Conservation (phyloP, 1,140 invertebrate species). For the Drosophila elegans region DNA sequence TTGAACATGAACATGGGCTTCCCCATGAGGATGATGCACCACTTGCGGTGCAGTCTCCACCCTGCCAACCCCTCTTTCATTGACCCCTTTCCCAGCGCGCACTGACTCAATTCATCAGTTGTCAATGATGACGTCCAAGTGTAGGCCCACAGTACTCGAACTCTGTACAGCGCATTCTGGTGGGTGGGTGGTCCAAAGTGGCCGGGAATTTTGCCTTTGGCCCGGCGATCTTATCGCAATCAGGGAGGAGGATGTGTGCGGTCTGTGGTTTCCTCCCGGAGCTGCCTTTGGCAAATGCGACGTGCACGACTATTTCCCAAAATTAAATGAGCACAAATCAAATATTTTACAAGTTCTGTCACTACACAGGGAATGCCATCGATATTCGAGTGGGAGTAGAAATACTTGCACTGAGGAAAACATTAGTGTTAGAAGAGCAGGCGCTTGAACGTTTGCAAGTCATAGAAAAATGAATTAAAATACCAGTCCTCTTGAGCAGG, state of each 20-base stretch:
- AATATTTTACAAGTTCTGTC: slow-evolving; percentile 78
- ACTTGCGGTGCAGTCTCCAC: slow-evolving; percentile 18
- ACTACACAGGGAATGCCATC: slow-evolving; percentile 36
- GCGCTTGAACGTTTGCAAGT: no score
- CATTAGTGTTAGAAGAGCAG: no score
- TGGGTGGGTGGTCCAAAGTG: slow-evolving; percentile 3
- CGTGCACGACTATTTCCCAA: slow-evolving; percentile 54
- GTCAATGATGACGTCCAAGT: slow-evolving; percentile 61
- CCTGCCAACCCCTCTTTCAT: background rate
- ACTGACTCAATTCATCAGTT: slow-evolving; percentile 47
- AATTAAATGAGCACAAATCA: slow-evolving; percentile 83
- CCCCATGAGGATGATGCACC: slow-evolving; percentile 22
- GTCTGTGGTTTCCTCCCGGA: slow-evolving; percentile 16
- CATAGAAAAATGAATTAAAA: no score
- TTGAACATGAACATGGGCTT: slow-evolving; percentile 75
- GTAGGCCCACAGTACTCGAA: slow-evolving; percentile 70
- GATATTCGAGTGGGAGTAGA: background rate
- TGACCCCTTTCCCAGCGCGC: background rate
- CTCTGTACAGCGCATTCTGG: slow-evolving; percentile 59
- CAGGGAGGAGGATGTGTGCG: slow-evolving; percentile 17
- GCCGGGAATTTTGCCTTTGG: slow-evolving; percentile 44
- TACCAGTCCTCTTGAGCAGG: no score
- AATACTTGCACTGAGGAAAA: background rate
- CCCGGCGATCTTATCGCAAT: slow-evolving; percentile 47
- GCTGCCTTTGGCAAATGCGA: slow-evolving; percentile 20